Conservation (phyloP, 2,888 invertebrate genomes). For the Stictocephala bisonia region DNA sequence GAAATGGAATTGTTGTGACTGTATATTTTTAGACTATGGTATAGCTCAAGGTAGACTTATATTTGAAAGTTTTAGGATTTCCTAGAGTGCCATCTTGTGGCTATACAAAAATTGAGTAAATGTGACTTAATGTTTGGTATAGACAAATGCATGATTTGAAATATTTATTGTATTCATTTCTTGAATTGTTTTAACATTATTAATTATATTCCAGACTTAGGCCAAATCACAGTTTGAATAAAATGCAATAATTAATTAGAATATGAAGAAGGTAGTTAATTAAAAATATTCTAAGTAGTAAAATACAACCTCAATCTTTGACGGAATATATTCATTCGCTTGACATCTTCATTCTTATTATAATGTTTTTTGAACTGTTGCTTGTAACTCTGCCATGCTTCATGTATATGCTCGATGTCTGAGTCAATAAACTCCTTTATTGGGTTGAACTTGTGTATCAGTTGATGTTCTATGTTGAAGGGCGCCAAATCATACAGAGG, state of each 20-base stretch:
- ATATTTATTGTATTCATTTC: too few relatives aligned
- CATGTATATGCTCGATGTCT: background rate
- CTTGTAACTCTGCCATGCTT: constrained; percentile 5
- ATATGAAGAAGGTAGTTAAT: too few relatives aligned
- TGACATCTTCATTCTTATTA: background rate
- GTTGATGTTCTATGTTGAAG: too few relatives aligned
- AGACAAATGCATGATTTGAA: too few relatives aligned
- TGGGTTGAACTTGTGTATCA: constrained; percentile 30
- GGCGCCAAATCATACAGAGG: too few relatives aligned
- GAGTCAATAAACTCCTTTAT: constrained; percentile 13
- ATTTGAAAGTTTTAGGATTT: too few relatives aligned
- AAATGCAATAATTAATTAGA: background rate
- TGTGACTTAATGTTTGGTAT: too few relatives aligned
- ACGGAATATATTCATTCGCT: constrained; percentile 11
- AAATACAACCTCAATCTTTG: constrained; percentile 8
- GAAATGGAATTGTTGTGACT: too few relatives aligned
- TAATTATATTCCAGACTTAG: background rate
- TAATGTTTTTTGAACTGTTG: constrained; percentile 11
- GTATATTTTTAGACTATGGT: too few relatives aligned
- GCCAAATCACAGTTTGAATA: background rate
- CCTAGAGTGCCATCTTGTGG: too few relatives aligned
- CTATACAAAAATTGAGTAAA: too few relatives aligned
- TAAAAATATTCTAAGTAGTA: background rate
- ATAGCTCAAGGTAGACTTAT: too few relatives aligned
- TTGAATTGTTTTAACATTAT: background rate